Evolutionary conservation across 2,113 vertebrate genomes (phyloP), one percentile per base, ranked within the genome.

Genomic region (Esox niger): DNA sequence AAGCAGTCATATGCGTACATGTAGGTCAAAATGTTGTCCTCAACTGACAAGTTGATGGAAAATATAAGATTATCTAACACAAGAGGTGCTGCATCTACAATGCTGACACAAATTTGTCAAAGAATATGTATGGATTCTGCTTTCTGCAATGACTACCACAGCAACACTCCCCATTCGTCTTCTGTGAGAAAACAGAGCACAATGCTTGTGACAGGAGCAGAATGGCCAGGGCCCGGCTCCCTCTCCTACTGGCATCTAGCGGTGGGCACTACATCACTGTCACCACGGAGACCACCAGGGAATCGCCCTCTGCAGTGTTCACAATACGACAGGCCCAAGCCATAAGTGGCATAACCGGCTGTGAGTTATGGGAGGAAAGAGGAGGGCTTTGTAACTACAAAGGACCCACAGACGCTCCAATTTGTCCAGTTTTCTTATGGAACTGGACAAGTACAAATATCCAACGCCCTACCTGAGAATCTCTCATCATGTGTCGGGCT

Each of bases 201-300:
- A 78, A 76, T 69, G n/a, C 62, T 66, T 52, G 20, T 69, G 71
- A 76, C 65, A 58, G 64, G 65, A 69, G 25, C 38, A 15, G 52
- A 66, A 77, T 85, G 73, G 78, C 75, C 87, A 88, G 82, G 79
- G 77, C 75, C 78, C 77, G 81, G 79, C 79, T 84, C 73, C 79
- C 68, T 65, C 82, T 77, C 82, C 86, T 79, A 81, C 84, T 90
- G 90, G 88, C 89, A 88, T 88, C 84, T 89, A 88, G 86, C 87
- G 86, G 85, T 73, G 87, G 90, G 88, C 91, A 92, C 93, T 94
- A 91, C 89, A 93, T 93, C 91, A 92, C 90, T 94, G 93, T 94
- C 93, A 92, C 80, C 77, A 49, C 82, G 64, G 77, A 86, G 89
- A 92, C 92, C 91, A 88, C 92, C 91, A 88, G 86, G 89, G 88